These are phyloP conservation scores for Pseudomugil tenellus DNA, from an alignment of 2,797 vertebrate genomes.

Conservation along the genomic window DNA sequence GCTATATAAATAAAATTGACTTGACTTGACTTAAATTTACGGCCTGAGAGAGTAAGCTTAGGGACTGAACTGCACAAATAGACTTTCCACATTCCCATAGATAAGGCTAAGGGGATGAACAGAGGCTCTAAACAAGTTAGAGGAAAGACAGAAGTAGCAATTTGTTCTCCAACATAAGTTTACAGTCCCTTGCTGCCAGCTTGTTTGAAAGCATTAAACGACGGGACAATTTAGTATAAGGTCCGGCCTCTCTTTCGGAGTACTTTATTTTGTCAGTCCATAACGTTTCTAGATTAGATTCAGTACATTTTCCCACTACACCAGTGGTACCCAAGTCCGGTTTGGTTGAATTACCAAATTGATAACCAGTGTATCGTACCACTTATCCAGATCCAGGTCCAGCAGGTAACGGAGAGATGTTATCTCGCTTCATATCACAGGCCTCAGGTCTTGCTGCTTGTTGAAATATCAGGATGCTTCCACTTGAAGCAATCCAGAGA, in stretches of 20 bases:
- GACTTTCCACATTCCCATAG: slow-evolving; percentile 39
- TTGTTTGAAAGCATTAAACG: slow-evolving; percentile 16
- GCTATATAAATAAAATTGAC: no score
- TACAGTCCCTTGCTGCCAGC: slow-evolving; percentile 10
- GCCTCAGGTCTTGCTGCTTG: no score
- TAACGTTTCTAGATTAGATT: not conserved
- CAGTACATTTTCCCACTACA: not conserved
- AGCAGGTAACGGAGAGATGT: no score
- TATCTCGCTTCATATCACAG: no score
- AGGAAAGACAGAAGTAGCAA: slow-evolving; percentile 19
- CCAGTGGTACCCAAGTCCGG: not conserved
- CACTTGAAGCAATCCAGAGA: no score
- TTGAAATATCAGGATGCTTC: no score
- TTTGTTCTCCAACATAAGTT: slow-evolving; percentile 17
- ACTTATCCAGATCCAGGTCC: no score
- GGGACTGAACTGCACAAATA: slow-evolving; percentile 15
- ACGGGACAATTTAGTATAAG: not conserved
- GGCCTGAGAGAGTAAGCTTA: slow-evolving; percentile 4
- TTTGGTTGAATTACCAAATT: no score
- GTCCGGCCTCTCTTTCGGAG: not conserved
- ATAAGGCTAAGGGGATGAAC: slow-evolving; percentile 30
- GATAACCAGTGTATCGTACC: no score
- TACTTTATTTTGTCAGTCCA: not conserved
- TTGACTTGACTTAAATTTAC: no score
- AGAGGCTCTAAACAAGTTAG: slow-evolving; percentile 35